Evolutionary conservation across 2,888 invertebrate genomes (phyloP).

Genomic region (Poecilus cupreus): DNA sequence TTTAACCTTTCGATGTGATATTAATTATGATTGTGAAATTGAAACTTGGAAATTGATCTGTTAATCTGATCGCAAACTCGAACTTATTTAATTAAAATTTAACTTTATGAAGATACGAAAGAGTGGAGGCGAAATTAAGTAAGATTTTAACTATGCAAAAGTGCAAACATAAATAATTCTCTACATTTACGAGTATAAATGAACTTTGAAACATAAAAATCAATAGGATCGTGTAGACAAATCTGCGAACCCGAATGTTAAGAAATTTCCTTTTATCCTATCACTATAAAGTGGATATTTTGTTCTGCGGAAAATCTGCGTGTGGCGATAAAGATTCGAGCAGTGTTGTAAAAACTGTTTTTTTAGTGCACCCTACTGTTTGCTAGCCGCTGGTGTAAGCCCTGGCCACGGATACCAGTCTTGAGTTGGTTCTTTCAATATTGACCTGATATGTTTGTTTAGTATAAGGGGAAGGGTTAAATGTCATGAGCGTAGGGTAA

Average conservation of each 20-base stretch:
- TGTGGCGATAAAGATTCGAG: neutral
- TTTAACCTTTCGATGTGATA: neutral
- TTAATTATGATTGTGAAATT: constrained; percentile 20
- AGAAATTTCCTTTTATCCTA: no score
- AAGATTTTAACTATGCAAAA: neutral
- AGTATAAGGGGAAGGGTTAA: constrained; percentile 43
- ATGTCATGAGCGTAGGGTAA: constrained; percentile 2
- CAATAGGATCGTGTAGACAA: no score
- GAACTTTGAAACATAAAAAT: neutral
- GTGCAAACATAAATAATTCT: no score
- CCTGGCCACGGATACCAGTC: constrained; percentile 3
- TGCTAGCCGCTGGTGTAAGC: constrained; percentile 29
- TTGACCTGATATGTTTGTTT: constrained; percentile 56
- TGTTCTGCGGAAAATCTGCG: neutral
- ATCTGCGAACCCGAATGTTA: no score
- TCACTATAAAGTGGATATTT: no score
- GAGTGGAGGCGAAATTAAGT: neutral
- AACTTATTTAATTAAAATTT: constrained; percentile 42
- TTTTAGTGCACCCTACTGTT: constrained; percentile 8
- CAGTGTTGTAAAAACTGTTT: constrained; percentile 28
- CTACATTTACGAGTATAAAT: no score
- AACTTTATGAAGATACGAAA: constrained; percentile 23
- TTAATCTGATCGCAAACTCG: constrained; percentile 14
- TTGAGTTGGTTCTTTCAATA: constrained; percentile 40
- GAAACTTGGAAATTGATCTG: constrained; percentile 35